phyloP scores from a whole-genome alignment of 2,888 invertebrate species.

The Mythimna loreyi region DNA sequence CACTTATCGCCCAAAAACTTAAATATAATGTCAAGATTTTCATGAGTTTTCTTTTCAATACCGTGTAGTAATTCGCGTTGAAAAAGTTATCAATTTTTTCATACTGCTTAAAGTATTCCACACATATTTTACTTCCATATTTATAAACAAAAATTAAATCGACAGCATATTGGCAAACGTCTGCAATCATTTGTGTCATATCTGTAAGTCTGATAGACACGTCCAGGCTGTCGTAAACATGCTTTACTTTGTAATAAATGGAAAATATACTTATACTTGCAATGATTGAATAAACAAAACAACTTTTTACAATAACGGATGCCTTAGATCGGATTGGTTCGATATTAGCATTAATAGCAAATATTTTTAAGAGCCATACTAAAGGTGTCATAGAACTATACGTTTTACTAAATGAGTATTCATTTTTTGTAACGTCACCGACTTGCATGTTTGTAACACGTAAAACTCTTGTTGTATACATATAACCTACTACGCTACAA shows the following conservation, averaged over 20 bases:
- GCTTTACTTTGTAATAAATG: slow-evolving; percentile 73
- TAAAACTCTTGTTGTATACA: not conserved
- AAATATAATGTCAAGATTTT: slow-evolving; percentile 68
- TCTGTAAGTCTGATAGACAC: slow-evolving; percentile 78
- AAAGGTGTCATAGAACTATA: slow-evolving; percentile 68
- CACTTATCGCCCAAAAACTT: slow-evolving; percentile 71
- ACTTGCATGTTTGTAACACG: slow-evolving; percentile 45
- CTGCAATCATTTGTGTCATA: slow-evolving; percentile 75
- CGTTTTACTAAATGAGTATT: slow-evolving; percentile 35
- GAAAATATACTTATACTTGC: slow-evolving; percentile 67
- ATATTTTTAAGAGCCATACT: slow-evolving; percentile 72
- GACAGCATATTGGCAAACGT: slow-evolving; percentile 76
- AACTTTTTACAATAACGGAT: slow-evolving; percentile 52
- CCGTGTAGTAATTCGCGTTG: slow-evolving; percentile 64
- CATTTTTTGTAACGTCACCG: slow-evolving; percentile 39
- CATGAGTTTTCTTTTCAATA: slow-evolving; percentile 68
- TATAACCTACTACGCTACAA: not conserved
- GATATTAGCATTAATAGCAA: slow-evolving; percentile 71
- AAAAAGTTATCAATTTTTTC: slow-evolving; percentile 75
- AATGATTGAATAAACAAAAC: slow-evolving; percentile 60
- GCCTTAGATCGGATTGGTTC: slow-evolving; percentile 42
- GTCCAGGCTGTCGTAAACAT: slow-evolving; percentile 66
- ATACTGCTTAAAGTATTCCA: slow-evolving; percentile 78
- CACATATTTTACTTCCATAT: slow-evolving; percentile 74
- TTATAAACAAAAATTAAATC: slow-evolving; percentile 79